These are phyloP conservation scores for Papilio polytes DNA, from an alignment of 1,140 invertebrate genomes.

Conservation along the genomic window DNA sequence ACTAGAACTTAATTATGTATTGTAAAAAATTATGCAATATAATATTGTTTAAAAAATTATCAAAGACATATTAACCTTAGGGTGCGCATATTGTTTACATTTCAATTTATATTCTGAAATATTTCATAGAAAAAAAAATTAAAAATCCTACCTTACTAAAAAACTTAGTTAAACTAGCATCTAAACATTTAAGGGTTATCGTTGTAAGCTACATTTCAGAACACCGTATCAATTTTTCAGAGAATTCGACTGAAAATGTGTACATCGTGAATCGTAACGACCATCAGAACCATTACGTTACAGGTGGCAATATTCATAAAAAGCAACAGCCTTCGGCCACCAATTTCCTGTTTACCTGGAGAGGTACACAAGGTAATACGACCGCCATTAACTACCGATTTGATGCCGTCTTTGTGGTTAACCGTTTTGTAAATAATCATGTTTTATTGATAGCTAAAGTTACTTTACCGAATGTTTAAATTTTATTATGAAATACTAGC, in stretches of 20 bases:
- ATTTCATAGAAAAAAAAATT: too few relatives aligned
- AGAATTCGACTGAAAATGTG: constrained; percentile 9
- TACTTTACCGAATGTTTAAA: too few relatives aligned
- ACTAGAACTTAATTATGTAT: constrained; percentile 7
- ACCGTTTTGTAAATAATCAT: too few relatives aligned
- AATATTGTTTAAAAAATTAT: neutral
- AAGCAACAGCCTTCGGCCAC: constrained; percentile 26
- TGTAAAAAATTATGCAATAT: neutral
- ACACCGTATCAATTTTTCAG: constrained; percentile 20
- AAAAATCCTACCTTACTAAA: too few relatives aligned
- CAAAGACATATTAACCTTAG: neutral
- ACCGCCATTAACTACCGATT: constrained; percentile 5
- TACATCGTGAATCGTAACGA: constrained; percentile 24
- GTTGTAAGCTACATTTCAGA: neutral
- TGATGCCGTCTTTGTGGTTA: neutral
- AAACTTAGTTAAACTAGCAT: neutral
- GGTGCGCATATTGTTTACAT: neutral
- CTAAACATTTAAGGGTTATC: neutral
- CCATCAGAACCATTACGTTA: constrained; percentile 17
- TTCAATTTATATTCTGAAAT: neutral
- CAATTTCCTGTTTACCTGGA: constrained; percentile 35
- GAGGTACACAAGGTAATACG: constrained; percentile 8
- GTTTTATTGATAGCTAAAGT: too few relatives aligned
- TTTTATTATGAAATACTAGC: too few relatives aligned
- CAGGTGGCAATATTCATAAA: constrained; percentile 39